Base-by-base conservation (phyloP, 2,797 vertebrate species). In the Gephyroberyx darwinii region DNA sequence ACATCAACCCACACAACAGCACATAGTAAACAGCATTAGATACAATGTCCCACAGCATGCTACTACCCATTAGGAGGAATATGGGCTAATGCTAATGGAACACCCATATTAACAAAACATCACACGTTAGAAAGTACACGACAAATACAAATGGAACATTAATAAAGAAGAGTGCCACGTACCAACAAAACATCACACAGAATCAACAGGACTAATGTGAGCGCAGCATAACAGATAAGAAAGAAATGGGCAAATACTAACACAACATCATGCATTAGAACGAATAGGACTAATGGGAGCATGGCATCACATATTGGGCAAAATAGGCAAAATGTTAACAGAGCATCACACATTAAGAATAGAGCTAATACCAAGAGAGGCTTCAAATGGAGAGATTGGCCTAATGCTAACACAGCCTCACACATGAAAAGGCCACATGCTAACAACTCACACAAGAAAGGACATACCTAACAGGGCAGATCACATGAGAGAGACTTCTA, bases 1-100 rank as follows among this genome's bases (percentile, higher is more conserved):
- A 83, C 80, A 87, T 82, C 74, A 82, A 74, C 86, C 76, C 78
- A 85, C 84, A 78, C 80, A 87, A 79, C 60, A 74, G 57, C 33
- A 55, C 60, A 78, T 72, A 76, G 85, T 82, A 82, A 89, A 84
- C 78, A 86, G 26, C 75, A 69, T 80, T 83, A 81, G 54, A 84
- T 79, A 70, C 71, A 50, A 75, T 71, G 62, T 83, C 75, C 86
- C 71, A 74, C 63, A 77, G 68, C 66, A 69, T 65, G 68, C 51
- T 66, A 45, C 64, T 77, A 69, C 41, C 84, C 75, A 86, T 87
- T 87, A 83, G 76, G 26, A 73, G 56, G 59, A 80, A 82, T 48
- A 75, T 43, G 58, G 72, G 51, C 54, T 55, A 74, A 69, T 50
- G 75, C 76, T 88, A 89, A 88, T 88, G 78, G 80, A 71, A 77